These are phyloP conservation scores for Trochalopteron elliotii DNA, from an alignment of 2,113 vertebrate species.

Conservation along the genomic window DNA sequence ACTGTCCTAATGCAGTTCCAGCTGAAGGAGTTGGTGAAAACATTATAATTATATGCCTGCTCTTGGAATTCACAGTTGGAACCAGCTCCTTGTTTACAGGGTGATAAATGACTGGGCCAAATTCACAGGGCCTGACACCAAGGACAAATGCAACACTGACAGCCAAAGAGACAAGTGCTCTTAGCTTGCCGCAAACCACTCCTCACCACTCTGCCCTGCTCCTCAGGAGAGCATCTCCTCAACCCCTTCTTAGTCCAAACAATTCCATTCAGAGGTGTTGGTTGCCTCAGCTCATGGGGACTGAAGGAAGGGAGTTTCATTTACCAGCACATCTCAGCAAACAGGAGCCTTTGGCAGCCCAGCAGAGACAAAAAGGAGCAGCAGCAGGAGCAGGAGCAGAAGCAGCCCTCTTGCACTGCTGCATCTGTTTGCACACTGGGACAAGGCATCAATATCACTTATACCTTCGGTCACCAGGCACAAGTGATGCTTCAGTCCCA, in stretches of 20 bases:
- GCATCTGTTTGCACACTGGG: background rate
- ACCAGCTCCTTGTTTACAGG: background rate
- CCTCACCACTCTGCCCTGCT: background rate
- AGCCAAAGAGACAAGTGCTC: background rate
- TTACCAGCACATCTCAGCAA: background rate
- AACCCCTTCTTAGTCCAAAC: background rate
- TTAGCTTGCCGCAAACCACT: background rate
- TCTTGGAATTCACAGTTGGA: background rate
- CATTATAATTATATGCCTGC: background rate
- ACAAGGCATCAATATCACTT: background rate
- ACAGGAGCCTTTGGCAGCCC: background rate
- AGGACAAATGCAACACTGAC: rapidly evolving
- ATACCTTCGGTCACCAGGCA: background rate
- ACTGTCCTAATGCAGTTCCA: background rate
- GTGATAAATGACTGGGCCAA: background rate
- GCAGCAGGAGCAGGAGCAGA: background rate
- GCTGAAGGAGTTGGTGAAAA: background rate
- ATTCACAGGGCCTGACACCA: background rate
- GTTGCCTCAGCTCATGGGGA: rapidly evolving
- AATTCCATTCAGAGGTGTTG: background rate
- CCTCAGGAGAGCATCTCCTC: background rate
- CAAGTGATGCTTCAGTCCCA: background rate
- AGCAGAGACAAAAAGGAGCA: background rate
- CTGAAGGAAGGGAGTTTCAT: background rate
- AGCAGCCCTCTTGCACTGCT: background rate